Conservation (phyloP, 92 coral and sea anemone species). For the Zoanthus sociatus region DNA sequence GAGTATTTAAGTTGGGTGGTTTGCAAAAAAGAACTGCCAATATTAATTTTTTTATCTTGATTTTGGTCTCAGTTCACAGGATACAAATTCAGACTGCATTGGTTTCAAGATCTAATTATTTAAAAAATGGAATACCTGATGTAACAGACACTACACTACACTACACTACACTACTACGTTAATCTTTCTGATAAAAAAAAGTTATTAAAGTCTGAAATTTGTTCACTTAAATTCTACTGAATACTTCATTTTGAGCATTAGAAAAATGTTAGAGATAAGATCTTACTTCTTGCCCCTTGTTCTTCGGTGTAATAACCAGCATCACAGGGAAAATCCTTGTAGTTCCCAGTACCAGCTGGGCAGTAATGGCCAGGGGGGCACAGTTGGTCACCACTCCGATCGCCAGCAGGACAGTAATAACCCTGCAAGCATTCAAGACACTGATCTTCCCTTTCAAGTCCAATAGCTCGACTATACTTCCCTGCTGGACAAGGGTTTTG, state of each 20-base stretch:
- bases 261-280: neutral
- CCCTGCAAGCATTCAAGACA: slow-evolving; percentile 81
- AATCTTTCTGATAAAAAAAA: no score
- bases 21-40: no score
- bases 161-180: no score
- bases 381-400: slow-evolving; percentile 78
- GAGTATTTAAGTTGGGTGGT: no score
- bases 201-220: no score
- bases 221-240: no score
- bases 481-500: slow-evolving; percentile 87
- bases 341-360: slow-evolving; percentile 57
- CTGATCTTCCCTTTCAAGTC: slow-evolving; percentile 85
- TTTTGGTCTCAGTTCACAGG: no score
- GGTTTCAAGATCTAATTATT: no score
- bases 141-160: no score
- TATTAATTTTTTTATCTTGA: no score
- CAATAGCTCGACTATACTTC: slow-evolving; percentile 73
- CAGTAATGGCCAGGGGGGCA: slow-evolving; percentile 94
- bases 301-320: slow-evolving; percentile 93
- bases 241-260: neutral
- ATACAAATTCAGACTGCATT: no score
- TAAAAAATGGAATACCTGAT: no score
- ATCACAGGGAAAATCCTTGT: slow-evolving; percentile 63
- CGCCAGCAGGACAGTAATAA: slow-evolving; percentile 88
- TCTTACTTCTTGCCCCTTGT: slow-evolving; percentile 92